Conservation (phyloP, 1,140 invertebrate genomes). For the Drosophila nasuta region DNA sequence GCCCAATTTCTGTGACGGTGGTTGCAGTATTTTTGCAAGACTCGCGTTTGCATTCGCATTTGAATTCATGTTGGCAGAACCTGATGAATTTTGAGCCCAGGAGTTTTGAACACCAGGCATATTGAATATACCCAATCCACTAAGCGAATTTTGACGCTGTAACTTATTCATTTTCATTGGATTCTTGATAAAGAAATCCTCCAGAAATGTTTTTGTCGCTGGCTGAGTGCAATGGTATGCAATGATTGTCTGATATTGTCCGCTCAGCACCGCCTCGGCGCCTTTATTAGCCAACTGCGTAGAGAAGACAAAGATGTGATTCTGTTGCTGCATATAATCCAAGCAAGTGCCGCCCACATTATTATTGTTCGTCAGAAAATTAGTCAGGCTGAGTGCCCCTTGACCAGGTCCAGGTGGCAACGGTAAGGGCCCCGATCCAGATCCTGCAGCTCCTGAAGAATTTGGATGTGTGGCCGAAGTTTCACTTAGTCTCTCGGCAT, state of each 20-base stretch:
- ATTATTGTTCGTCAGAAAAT: constrained; percentile 85
- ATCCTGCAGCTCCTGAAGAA: neutral
- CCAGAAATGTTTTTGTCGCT: constrained; percentile 96
- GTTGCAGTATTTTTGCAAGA: constrained; percentile 57
- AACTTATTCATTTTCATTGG: constrained; percentile 95
- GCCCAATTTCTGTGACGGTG: constrained; percentile 51
- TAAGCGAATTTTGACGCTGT: constrained; percentile 83
- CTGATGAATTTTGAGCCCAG: constrained; percentile 10
- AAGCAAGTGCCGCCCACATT: constrained; percentile 52
- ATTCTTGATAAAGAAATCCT: constrained; percentile 93
- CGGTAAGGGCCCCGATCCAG: neutral
- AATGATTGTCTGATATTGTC: constrained; percentile 96
- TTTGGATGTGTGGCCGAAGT: constrained; percentile 15
- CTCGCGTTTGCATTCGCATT: constrained; percentile 35
- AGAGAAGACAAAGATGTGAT: constrained; percentile 99
- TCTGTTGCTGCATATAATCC: constrained; percentile 95
- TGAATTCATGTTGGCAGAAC: constrained; percentile 12
- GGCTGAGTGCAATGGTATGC: constrained; percentile 98
- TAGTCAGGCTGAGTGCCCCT: constrained; percentile 18
- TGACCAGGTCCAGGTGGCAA: neutral
- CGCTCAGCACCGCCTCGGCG: constrained; percentile 95
- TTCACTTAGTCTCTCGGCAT: constrained; percentile 51
- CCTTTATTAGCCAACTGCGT: constrained; percentile 97
- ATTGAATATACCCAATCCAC: constrained; percentile 59
- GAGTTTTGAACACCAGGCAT: constrained; percentile 32